Evolutionary conservation across 2,113 vertebrate genomes (phyloP).

Genomic region (Elephantulus edwardii): DNA sequence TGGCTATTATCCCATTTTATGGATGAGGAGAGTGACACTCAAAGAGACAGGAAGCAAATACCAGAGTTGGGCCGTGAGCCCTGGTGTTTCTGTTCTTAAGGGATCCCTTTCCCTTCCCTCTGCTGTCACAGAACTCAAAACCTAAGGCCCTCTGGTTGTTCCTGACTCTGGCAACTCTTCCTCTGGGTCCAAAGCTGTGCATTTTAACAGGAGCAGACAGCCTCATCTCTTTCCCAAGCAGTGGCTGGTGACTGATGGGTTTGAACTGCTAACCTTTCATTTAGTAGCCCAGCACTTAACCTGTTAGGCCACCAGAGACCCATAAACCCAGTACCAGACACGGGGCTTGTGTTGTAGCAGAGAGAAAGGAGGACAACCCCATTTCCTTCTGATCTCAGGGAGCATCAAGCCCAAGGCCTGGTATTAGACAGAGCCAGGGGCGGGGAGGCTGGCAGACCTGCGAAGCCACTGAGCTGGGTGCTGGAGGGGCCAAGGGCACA

Average conservation of each 20-base stretch:
- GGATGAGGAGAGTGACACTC: background rate
- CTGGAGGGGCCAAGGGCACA: background rate
- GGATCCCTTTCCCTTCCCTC: background rate
- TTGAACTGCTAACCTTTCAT: no score
- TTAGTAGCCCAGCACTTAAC: no score
- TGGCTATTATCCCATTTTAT: constrained; percentile 66
- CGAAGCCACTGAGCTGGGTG: background rate
- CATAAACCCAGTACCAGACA: background rate
- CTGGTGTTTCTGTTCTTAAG: background rate
- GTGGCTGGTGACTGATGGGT: no score
- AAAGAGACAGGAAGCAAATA: background rate
- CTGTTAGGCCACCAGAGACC: no score
- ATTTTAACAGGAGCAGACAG: no score
- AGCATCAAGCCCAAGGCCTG: background rate
- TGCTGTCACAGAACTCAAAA: no score
- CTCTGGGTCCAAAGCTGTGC: no score
- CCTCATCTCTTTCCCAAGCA: no score
- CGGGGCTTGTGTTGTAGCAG: background rate
- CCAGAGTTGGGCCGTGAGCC: background rate
- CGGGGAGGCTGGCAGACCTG: background rate
- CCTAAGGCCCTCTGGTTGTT: no score
- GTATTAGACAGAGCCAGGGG: background rate
- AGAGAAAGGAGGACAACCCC: no score
- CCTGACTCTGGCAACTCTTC: no score
- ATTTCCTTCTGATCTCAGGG: no score